Percentiles rank a stretch among this genome's conserved stretches.
Evolutionary conservation across 2,888 invertebrate genomes (phyloP).

Genomic region (Nephrocerus scutellatus): DNA sequence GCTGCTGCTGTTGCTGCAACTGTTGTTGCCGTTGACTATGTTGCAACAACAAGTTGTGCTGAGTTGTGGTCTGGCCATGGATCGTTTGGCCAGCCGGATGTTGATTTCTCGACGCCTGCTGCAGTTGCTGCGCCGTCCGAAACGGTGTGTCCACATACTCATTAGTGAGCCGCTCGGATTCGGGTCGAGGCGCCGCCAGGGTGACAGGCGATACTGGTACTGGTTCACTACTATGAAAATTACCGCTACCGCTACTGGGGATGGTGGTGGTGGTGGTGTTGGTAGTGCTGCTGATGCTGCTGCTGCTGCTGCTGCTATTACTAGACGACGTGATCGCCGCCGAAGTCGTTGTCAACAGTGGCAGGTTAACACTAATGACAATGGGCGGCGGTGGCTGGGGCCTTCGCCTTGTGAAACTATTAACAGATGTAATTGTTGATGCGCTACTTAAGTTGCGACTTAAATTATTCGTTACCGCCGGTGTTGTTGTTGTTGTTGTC

Average conservation of each 20-base stretch:
- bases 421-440: slow-evolving; percentile 33
- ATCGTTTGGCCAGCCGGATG: slow-evolving; percentile 47
- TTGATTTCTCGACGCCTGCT: slow-evolving; percentile 49
- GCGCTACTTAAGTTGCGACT: slow-evolving; percentile 39
- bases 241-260: slow-evolving; percentile 32
- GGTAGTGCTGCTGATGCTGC: slow-evolving; percentile 24
- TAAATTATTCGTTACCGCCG: slow-evolving; percentile 23
- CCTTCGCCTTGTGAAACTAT: slow-evolving; percentile 44
- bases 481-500: slow-evolving; percentile 24
- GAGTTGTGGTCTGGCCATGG: slow-evolving; percentile 50
- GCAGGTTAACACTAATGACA: slow-evolving; percentile 19
- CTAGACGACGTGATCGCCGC: slow-evolving; percentile 1
- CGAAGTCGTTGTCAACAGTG: slow-evolving; percentile 24
- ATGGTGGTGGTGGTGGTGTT: slow-evolving; percentile 35
- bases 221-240: slow-evolving; percentile 45
- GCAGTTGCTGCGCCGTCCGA: slow-evolving; percentile 49
- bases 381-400: slow-evolving; percentile 33
- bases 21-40: slow-evolving; percentile 50
- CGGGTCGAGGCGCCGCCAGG: slow-evolving; percentile 69
- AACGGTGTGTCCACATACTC: slow-evolving; percentile 89
- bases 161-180: slow-evolving; percentile 78
- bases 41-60: slow-evolving; percentile 51
- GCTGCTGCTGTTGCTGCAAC: slow-evolving; percentile 28
- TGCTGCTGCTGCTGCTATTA: slow-evolving; percentile 24
- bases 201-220: slow-evolving; percentile 48